Evolutionary conservation across 2,797 vertebrate genomes (phyloP), one percentile per base, ranked within the genome.

Genomic region (Channallabes apus): DNA sequence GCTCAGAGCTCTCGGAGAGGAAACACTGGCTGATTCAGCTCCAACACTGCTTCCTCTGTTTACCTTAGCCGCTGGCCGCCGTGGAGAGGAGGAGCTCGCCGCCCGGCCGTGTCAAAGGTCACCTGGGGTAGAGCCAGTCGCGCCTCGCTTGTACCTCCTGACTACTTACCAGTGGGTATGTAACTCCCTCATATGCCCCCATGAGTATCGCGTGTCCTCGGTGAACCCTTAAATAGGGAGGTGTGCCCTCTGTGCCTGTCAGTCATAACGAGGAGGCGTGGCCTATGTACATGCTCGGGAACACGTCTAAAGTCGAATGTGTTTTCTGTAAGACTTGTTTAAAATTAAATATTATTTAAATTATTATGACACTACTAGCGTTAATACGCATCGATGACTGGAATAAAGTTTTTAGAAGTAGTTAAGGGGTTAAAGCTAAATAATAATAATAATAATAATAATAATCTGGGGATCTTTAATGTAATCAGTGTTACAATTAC

Each of bases 1-100:
- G 54, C 69, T 71, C 29, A 38, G 77, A 75, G 72, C 46, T 29
- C 69, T 71, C 29, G 20, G 77, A n/a, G 65, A 56, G 56, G 41
- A 86, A 85, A 95, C 94, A 95, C 92, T 92, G 90, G 86, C 84
- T 85, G 86, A 94, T 96, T 95, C 94, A 96, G 92, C 92, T 91
- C 64, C 27, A 93, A 95, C 95, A 95, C 94, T 94, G 93, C 87
- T 88, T 84, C 91, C 84, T 93, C 94, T 95, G 95, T 96, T 95
- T 93, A 94, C 93, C 92, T 91, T 92, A 90, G 89, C 84, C 29
- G 89, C 69, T 79, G 59, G 90, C 94, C 84, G 84, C 93, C 90
- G 7, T 93, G 92, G 92, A 84, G 91, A 72, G 87, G 78, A 88
- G 91, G 91, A 72, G 82, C 87, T 88, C 86, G 20, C 29, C 65